Percentiles rank a stretch among this genome's conserved stretches.
Evolutionary conservation across 1,140 invertebrate species (phyloP).

Genomic region (Tachypleus tridentatus): DNA sequence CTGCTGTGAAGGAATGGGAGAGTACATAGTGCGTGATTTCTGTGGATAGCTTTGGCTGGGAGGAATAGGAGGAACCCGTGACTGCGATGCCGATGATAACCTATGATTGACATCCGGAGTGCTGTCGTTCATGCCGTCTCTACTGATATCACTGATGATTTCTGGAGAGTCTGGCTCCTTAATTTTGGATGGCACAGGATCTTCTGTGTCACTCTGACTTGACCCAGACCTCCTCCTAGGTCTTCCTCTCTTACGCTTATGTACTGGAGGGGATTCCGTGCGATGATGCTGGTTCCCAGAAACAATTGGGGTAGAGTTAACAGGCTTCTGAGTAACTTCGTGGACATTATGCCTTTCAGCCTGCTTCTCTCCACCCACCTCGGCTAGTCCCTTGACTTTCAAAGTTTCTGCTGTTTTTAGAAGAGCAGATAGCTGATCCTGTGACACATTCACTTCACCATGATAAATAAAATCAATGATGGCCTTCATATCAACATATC

Average conservation of each 20-base stretch:
- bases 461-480: slow-evolving; percentile 93
- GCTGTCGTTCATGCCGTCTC: slow-evolving; percentile 11
- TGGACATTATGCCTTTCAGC: background rate
- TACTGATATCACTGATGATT: slow-evolving; percentile 13
- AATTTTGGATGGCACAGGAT: slow-evolving; percentile 14
- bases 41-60: too few species aligned
- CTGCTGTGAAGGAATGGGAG: background rate
- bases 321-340: background rate
- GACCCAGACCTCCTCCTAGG: slow-evolving; percentile 15
- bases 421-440: slow-evolving; percentile 75
- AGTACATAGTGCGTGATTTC: too few species aligned
- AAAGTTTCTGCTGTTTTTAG: slow-evolving; percentile 79
- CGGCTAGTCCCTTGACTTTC: slow-evolving; percentile 82
- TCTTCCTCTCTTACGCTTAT: slow-evolving; percentile 10
- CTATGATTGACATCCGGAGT: slow-evolving; percentile 2
- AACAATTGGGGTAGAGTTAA: background rate
- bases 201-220: slow-evolving; percentile 17
- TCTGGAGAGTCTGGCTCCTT: slow-evolving; percentile 19
- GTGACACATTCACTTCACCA: slow-evolving; percentile 84
- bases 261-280: slow-evolving; percentile 11
- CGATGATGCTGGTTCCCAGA: too few species aligned
- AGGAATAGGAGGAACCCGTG: background rate
- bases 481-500: slow-evolving; percentile 66
- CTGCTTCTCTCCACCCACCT: slow-evolving; percentile 42
- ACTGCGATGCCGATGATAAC: slow-evolving; percentile 5